Percentiles rank a stretch among this genome's conserved stretches.
Conservation (phyloP, 2,797 vertebrate genomes). For the Parambassis ranga region DNA sequence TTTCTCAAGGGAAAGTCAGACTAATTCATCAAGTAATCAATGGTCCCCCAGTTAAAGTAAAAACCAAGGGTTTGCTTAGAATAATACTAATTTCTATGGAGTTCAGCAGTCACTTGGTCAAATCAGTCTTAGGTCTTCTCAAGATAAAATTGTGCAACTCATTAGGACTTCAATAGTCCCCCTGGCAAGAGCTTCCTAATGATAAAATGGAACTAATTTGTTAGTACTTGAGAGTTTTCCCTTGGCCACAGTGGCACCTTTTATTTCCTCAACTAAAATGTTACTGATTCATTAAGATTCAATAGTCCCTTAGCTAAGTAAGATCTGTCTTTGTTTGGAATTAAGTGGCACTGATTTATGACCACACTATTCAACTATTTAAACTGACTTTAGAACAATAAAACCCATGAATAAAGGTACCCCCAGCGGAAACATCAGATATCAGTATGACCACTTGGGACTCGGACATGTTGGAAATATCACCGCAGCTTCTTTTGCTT, state of each 20-base stretch:
- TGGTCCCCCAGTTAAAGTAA: slow-evolving; percentile 30
- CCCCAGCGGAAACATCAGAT: neutral
- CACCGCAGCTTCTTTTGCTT: too few species aligned
- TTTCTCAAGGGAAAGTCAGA: slow-evolving; percentile 9
- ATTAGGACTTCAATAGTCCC: slow-evolving; percentile 48
- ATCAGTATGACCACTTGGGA: neutral
- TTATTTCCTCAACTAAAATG: slow-evolving; percentile 42
- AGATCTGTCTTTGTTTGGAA: slow-evolving; percentile 14
- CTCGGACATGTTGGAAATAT: neutral
- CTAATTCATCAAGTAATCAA: slow-evolving; percentile 44
- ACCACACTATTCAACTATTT: too few species aligned
- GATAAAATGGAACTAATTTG: slow-evolving; percentile 53
- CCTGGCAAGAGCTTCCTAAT: slow-evolving; percentile 23
- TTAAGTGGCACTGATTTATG: slow-evolving; percentile 15
- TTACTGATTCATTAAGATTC: slow-evolving; percentile 39
- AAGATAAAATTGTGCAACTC: slow-evolving; percentile 50
- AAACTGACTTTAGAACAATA: neutral
- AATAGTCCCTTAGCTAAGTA: slow-evolving; percentile 4
- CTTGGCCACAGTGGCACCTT: slow-evolving; percentile 21
- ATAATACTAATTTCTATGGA: slow-evolving; percentile 33
- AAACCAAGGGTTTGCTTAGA: slow-evolving; percentile 18
- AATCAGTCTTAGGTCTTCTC: slow-evolving; percentile 28
- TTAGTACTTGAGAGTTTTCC: slow-evolving; percentile 30
- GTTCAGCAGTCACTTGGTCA: slow-evolving; percentile 24
- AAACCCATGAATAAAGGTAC: too few species aligned